Base-by-base conservation (phyloP, 1,140 invertebrate species). In the Heliconius melpomene region DNA sequence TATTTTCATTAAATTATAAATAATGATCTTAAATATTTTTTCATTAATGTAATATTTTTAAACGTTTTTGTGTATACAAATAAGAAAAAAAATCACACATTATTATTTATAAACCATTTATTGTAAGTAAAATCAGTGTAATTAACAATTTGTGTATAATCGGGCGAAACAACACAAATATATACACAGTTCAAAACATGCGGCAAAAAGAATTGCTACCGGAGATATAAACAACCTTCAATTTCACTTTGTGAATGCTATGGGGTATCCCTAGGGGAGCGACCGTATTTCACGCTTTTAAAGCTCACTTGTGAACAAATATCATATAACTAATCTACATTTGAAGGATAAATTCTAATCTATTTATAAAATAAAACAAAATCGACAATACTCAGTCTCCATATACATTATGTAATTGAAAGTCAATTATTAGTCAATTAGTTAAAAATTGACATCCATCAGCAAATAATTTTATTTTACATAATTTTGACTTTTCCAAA, bases 71-170 rank as follows among this genome's bases (percentile, higher is more conserved):
- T 23, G 20, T 57, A 6, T 11, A 57, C 7, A 11, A 57, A 57
- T 23, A 3, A 57, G n/a, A 66, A 29, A 57, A 82, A 83, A 77
- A 78, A 52, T 82, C 70, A 75, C 11, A 54, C 7, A 40, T 16
- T 40, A 23, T 77, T 71, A 66, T 88, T 87, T 89, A 86, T 88
- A 89, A 90, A 91, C 85, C 83, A 87, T 91, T 93, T 90, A 91
- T 87, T 93, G 82, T 81, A 87, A 86, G 87, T 88, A 89, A 83
- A 91, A 86, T 90, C 84, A 84, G 86, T 89, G 85, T 82, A 85
- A 76, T 84, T 85, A 90, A 91, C 85, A 88, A 85, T 86, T 81
- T 83, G 79, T 89, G 80, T 90, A 88, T 75, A 86, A 70, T 36
- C 38, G 73, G 38, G 70, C 50, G 77, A 80, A 54, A 74, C 29